phyloP scores from a whole-genome alignment of 2,113 vertebrate genomes.

The Hemichromis elongatus region DNA sequence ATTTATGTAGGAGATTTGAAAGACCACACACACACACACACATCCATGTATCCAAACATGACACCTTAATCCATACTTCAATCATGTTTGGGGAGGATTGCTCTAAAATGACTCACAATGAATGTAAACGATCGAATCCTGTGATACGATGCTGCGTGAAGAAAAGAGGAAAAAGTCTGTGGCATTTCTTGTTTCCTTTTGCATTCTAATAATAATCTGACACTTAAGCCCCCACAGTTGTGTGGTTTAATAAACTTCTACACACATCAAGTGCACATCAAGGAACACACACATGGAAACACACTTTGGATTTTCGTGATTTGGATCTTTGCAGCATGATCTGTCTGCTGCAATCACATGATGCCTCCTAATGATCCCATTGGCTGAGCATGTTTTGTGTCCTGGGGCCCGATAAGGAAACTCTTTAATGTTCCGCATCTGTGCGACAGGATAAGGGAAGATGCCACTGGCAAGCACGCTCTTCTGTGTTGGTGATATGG shows the following conservation, averaged over 20 bases:
- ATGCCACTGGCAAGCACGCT: not conserved
- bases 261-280: not conserved
- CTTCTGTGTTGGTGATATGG: not conserved
- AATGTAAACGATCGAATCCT: not conserved
- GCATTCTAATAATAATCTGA: slow-evolving; percentile 43
- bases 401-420: not conserved
- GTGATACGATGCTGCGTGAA: not conserved
- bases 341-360: not conserved
- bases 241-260: slow-evolving; percentile 10
- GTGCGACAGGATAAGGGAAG: slow-evolving; percentile 18
- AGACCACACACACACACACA: not conserved
- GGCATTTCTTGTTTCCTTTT: not conserved
- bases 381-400: not conserved
- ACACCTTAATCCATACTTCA: not conserved
- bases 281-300: not conserved
- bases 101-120: not conserved
- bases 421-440: slow-evolving; percentile 18
- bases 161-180: not conserved
- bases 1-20: not conserved
- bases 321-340: slow-evolving; percentile 12
- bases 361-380: not conserved
- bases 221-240: not conserved
- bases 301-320: slow-evolving; percentile 12
- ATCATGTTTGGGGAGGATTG: not conserved
- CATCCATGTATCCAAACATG: not conserved